Base-by-base conservation (phyloP, 2,797 vertebrate genomes). In the Myotis planiceps region DNA sequence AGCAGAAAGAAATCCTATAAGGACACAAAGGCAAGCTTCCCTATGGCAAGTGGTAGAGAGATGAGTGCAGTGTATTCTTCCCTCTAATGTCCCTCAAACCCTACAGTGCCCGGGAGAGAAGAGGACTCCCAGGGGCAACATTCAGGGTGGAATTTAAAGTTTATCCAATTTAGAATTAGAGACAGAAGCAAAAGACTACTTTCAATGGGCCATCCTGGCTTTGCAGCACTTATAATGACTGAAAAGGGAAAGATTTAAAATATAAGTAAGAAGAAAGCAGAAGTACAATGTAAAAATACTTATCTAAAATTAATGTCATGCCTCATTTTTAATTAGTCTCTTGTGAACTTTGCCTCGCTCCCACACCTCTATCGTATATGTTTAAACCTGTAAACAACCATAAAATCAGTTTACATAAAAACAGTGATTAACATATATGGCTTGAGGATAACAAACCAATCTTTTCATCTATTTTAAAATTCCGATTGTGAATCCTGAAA, bases 401-500 rank as follows among this genome's bases (percentile, higher is more conserved):
- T 74, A 84, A 97, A 97, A 94, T 95, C 79, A 21, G 75, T 92
- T 90, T 94, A 78, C 86, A 92, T 95, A 92, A 95, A 96, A 95
- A n/a, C 34, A 25, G 79, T 97, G 94, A 97, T 96, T 96, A 97
- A 78, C 93, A 91, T 68, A 58, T 3, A 58, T 12, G 1, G 9
- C 79, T 87, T 51, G 88, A 90, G 71, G 53, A 72, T 65, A 92
- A 34, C 85, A 96, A 92, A 95, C 60, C 82, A 86, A 95, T 94
- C 92, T 94, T 95, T 96, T 91, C 76, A 94, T 88, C 93, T 97
- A 78, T 79, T 96, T 95, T 95, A 55, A 96, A 91, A 90, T 97
- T 95, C 90, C 94, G 91, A 74, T 72, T 97, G 95, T 97, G 88
- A 95, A 95, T 93, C 93, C 65, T 88, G 97, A 96, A 96, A 96